These are phyloP conservation scores for Laodelphax striatellus DNA, from an alignment of 1,140 invertebrate genomes.

Conservation along the genomic window DNA sequence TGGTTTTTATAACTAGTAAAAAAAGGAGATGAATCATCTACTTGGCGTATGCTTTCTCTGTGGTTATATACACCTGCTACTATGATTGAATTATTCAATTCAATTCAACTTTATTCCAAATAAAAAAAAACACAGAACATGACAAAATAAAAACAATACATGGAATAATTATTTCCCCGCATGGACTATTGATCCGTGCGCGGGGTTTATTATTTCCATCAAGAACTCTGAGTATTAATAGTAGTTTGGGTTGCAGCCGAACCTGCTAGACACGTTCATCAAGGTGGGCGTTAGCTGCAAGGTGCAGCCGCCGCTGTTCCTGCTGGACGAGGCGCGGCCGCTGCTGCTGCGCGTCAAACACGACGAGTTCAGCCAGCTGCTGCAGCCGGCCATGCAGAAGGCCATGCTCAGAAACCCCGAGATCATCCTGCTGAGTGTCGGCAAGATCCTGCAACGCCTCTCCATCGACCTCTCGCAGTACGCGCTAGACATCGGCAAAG, in stretches of 20 bases:
- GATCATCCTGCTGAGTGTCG: slow-evolving; percentile 71
- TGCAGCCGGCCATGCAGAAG: slow-evolving; percentile 81
- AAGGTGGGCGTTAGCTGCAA: slow-evolving; percentile 75
- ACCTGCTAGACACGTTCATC: slow-evolving; percentile 60
- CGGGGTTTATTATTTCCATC: too few relatives aligned
- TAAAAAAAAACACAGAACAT: too few relatives aligned
- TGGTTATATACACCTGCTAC: too few relatives aligned
- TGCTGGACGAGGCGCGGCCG: slow-evolving; percentile 49
- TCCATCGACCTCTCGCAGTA: slow-evolving; percentile 69
- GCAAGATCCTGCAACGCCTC: slow-evolving; percentile 55
- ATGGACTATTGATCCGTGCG: too few relatives aligned
- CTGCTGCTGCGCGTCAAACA: slow-evolving; percentile 51
- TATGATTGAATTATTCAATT: too few relatives aligned
- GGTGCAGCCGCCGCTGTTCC: slow-evolving; percentile 52
- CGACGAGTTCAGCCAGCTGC: slow-evolving; percentile 58
- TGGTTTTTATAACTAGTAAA: too few relatives aligned
- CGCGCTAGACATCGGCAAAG: slow-evolving; percentile 69
- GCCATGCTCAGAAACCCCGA: slow-evolving; percentile 90
- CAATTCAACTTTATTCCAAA: too few relatives aligned
- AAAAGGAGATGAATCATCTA: too few relatives aligned
- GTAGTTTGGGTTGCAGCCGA: slow-evolving; percentile 32
- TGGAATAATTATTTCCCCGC: too few relatives aligned
- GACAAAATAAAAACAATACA: too few relatives aligned
- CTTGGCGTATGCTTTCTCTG: too few relatives aligned
- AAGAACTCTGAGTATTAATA: too few relatives aligned